phyloP scores from a whole-genome alignment of 2,113 vertebrate species.

The Propithecus coquereli region DNA sequence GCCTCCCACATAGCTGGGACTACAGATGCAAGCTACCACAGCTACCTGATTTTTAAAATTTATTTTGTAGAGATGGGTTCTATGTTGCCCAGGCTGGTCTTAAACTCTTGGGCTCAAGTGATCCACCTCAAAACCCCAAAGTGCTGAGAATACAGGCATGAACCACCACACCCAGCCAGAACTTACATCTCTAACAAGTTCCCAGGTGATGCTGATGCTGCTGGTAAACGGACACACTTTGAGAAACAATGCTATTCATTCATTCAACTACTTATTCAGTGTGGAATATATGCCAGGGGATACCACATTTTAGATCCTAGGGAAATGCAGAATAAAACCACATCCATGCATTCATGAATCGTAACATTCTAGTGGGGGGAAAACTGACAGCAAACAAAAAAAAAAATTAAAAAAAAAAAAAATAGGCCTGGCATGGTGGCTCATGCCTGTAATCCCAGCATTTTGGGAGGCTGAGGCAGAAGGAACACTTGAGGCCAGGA shows the following conservation, averaged over 20 bases:
- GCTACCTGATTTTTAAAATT: too few species aligned
- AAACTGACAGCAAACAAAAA: slow-evolving; percentile 12
- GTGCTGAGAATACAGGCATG: too few species aligned
- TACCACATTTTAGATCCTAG: not conserved
- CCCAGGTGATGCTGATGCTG: not conserved
- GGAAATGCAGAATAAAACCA: not conserved
- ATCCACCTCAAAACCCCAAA: not conserved
- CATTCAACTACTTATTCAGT: not conserved
- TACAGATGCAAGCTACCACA: too few species aligned
- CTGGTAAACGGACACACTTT: not conserved
- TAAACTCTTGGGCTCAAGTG: too few species aligned
- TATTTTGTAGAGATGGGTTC: too few species aligned
- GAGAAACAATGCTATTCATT: not conserved
- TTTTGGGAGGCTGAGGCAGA: too few species aligned
- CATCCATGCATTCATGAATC: not conserved
- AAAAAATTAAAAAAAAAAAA: not conserved
- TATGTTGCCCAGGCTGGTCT: too few species aligned
- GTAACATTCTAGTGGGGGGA: not conserved
- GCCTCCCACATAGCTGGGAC: too few species aligned
- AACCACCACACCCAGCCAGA: not conserved
- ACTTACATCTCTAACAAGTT: not conserved
- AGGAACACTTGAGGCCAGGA: too few species aligned
- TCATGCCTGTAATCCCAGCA: too few species aligned
- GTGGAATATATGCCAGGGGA: not conserved
- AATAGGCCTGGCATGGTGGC: too few species aligned